These are phyloP conservation scores for Byasa hedistus DNA, from an alignment of 2,888 invertebrate species.

Conservation along the genomic window DNA sequence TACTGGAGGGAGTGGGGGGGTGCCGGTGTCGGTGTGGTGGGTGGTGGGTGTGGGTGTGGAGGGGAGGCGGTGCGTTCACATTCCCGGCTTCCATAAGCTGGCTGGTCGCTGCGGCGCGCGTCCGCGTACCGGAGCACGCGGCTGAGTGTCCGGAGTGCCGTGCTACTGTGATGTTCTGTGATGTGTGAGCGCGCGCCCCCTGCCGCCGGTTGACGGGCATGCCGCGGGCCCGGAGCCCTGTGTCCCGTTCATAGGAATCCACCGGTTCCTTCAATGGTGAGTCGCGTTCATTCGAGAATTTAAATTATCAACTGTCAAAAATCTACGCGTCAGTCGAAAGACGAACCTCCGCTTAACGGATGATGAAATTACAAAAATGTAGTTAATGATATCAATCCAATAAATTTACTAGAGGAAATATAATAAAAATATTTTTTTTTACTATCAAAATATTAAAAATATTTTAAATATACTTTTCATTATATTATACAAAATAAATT, in stretches of 20 bases:
- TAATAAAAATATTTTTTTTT: too few relatives aligned
- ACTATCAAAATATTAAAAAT: too few relatives aligned
- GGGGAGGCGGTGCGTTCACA: conserved; percentile 33
- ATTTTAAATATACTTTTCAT: too few relatives aligned
- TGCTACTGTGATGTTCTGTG: conserved; percentile 36
- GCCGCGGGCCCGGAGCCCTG: conserved; percentile 37
- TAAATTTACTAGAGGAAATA: too few relatives aligned
- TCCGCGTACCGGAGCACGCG: conserved; percentile 30
- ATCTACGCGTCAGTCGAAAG: too few relatives aligned
- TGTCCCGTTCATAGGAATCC: conserved; percentile 39
- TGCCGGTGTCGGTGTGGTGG: neutral
- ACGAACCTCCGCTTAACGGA: too few relatives aligned
- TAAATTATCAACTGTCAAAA: too few relatives aligned
- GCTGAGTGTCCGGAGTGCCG: conserved; percentile 38
- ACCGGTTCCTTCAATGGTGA: conserved; percentile 46
- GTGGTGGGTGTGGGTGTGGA: conserved; percentile 31
- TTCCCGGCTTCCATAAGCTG: conserved; percentile 52
- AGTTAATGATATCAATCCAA: too few relatives aligned
- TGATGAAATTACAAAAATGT: too few relatives aligned
- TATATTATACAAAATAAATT: too few relatives aligned
- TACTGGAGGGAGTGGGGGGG: conserved; percentile 26
- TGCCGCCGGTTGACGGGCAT: conserved; percentile 19
- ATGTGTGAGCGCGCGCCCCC: conserved; percentile 31
- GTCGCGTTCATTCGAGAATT: too few relatives aligned
- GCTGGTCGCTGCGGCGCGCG: conserved; percentile 47